Evolutionary conservation across 2,113 vertebrate species (phyloP), one percentile per base, ranked within the genome.

Genomic region (Prunella fulvescens): DNA sequence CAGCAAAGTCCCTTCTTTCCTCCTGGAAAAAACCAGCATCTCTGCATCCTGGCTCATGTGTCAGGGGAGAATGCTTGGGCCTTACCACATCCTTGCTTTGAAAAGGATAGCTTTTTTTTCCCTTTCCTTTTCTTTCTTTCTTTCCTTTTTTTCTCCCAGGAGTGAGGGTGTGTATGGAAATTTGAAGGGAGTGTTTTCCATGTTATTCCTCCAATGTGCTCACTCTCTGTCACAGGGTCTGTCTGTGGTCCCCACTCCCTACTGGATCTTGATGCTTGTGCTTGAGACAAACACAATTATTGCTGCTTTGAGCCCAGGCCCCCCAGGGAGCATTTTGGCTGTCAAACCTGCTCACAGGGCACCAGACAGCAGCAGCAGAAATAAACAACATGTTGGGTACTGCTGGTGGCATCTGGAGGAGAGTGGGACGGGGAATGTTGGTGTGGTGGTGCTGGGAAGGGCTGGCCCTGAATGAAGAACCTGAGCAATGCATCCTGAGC

Each of bases 81-180:
- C 37, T 83, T 51, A 86, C 76, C 76, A 86, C 90, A 90, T 96
- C 80, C 64, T 86, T 64, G 44, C 90, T 81, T 91, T 96, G 92
- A 88, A 96, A 92, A 81, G n/a, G 64, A 93, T 81, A 65, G 37
- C 37, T 37, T n/a, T 22, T 79, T 70, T 53, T 19, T 3, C 28
- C 23, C 7, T 44, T 44, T 10, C 65, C 8, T 40, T 3, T n/a
- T 23, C 19, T n/a, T 66, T n/a, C 24, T n/a, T n/a, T 37, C 8
- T 40, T 40, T 14, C 62, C 6, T 44, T 3, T 37, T 23, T 47
- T 33, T 2, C 20, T 12, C 26, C 22, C 7, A 6, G 45, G 77
- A 90, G 39, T 2, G 9, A 86, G 83, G 64, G 35, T 80, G 53
- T 62, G 23, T 26, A 37, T 40, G 82, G 90, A 88, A 92, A 89